Base-by-base conservation (phyloP, 1,140 invertebrate species). In the Drosophila yakuba region DNA sequence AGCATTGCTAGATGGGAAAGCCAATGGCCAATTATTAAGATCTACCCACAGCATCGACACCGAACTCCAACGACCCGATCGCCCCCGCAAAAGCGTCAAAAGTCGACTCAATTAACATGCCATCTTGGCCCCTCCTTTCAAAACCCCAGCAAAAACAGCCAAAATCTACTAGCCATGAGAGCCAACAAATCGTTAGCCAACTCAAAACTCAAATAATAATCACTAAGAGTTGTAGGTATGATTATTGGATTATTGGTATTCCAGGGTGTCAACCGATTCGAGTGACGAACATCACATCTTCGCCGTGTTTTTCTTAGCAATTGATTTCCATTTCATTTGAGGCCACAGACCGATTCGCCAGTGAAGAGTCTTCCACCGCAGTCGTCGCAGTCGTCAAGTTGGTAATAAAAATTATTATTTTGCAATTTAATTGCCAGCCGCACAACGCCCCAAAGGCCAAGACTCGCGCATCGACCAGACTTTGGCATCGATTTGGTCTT, bases 341-440 rank as follows among this genome's bases (percentile, higher is more conserved):
- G 71, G 75, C 71, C 64, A 52, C 62, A 61, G 62, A 57, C 36
- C 58, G 25, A 71, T 36, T 71, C 64, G 36, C 63, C 69, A 64
- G 36, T 72, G 66, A 66, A 39, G 66, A 72, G 44, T 71, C 51
- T 71, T 58, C 51, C 64, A 71, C 38, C 7, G 44, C 64, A 48
- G 32, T 68, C 43, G 55, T 64, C 80, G 75, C 64, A 48, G 32
- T 68, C 43, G 55, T 64, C 80, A 75, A 63, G 56, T 64, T 77
- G 82, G 66, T 69, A 76, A 79, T 88, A 88, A 86, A 88, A 82
- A 83, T 89, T 81, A 86, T 89, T 83, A 88, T 88, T 86, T 88
- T 75, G 76, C 83, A 82, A 86, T 88, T 86, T 88, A 86, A 88
- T 86, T 86, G 82, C 83, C 62, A 54, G 43, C 51, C 55, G 35